Conservation (phyloP, 2,113 vertebrate genomes). For the Urocitellus parryii region DNA sequence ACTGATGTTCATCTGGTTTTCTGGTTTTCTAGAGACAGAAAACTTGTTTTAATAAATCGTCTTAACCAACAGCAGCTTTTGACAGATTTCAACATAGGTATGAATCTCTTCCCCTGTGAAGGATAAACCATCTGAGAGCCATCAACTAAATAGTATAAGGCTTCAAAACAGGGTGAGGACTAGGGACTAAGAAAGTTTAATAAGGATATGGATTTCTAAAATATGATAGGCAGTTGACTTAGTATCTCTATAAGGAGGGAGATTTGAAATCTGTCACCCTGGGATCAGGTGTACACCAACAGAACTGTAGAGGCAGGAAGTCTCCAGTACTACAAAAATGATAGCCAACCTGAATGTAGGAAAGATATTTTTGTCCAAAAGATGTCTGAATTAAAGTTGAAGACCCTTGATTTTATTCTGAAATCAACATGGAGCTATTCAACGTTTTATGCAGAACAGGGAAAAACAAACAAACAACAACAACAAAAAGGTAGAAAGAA, state of each 20-base stretch:
- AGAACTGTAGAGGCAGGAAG: not conserved
- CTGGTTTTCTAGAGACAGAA: not conserved
- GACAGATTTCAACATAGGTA: not conserved
- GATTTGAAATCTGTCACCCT: not conserved
- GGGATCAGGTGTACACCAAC: not conserved
- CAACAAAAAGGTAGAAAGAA: not conserved
- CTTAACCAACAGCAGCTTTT: not conserved
- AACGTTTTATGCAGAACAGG: not conserved
- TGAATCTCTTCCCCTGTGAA: not conserved
- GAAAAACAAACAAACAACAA: not conserved
- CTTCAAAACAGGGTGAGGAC: not conserved
- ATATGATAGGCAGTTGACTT: not conserved
- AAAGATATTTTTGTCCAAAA: not conserved
- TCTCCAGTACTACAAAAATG: not conserved
- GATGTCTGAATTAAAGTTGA: not conserved
- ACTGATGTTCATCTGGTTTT: not conserved
- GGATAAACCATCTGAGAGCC: not conserved
- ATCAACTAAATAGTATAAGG: not conserved
- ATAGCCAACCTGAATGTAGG: not conserved
- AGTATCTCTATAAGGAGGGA: not conserved
- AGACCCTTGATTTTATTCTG: not conserved
- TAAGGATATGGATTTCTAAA: not conserved
- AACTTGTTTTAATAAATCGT: not conserved
- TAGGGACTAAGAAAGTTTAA: not conserved
- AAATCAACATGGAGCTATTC: not conserved